phyloP scores from a whole-genome alignment of 1,140 invertebrate species.

The Drosophila littoralis region DNA sequence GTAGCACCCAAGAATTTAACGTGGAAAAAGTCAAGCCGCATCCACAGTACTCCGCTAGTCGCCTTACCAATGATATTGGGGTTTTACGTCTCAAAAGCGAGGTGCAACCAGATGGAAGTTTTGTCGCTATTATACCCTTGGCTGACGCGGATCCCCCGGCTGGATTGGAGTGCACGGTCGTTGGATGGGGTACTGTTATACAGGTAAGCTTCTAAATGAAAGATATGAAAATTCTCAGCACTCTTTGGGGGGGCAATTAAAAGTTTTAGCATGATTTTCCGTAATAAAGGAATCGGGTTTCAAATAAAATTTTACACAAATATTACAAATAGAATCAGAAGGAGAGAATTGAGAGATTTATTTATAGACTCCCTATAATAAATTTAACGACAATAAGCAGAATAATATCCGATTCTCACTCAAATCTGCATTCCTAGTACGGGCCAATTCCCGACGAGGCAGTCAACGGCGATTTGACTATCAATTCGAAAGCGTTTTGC shows the following conservation, averaged over 20 bases:
- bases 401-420: neutral
- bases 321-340: too few relatives aligned
- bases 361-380: too few relatives aligned
- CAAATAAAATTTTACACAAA: too few relatives aligned
- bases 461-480: constrained; percentile 38
- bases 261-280: too few relatives aligned
- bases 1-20: constrained; percentile 10
- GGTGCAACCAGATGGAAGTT: neutral
- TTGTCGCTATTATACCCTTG: constrained; percentile 15
- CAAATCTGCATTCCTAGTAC: constrained; percentile 1
- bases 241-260: too few relatives aligned
- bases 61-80: constrained; percentile 43
- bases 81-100: constrained; percentile 33
- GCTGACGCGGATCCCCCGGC: neutral
- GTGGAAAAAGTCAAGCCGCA: constrained; percentile 36
- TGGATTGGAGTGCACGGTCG: constrained; percentile 42
- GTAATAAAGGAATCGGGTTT: too few relatives aligned
- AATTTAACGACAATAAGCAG: too few relatives aligned
- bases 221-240: neutral
- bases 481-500: constrained; percentile 17
- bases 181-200: constrained; percentile 68
- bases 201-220: constrained; percentile 36
- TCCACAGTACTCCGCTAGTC: constrained; percentile 20
- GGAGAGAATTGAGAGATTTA: too few relatives aligned
- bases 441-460: constrained; percentile 45